Base-by-base conservation (phyloP, 2,888 invertebrate species). In the Dascillus cervinus region DNA sequence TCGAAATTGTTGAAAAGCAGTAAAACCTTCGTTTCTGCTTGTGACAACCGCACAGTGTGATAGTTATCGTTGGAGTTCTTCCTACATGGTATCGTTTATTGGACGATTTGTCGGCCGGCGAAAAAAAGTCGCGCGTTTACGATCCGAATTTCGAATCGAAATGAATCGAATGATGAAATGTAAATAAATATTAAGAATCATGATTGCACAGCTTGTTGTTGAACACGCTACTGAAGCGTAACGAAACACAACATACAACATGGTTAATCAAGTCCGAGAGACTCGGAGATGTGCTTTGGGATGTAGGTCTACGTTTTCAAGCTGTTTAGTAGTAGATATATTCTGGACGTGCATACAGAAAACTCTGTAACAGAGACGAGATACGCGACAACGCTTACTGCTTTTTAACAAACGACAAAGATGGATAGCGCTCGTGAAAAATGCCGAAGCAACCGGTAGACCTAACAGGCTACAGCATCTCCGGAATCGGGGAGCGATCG, bases 251-350 rank as follows among this genome's bases (percentile, higher is more conserved):
- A n/a, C n/a, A n/a, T n/a, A n/a, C n/a, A 37, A 37, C 37, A 37
- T 37, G 25, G 37, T 37, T 37, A 35, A 37, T 37, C 37, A 33
- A n/a, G n/a, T n/a, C n/a, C n/a, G n/a, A n/a, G n/a, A n/a, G n/a
- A n/a, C n/a, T n/a, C n/a, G n/a, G n/a, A n/a, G n/a, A n/a, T n/a
- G n/a, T n/a, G n/a, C n/a, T n/a, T n/a, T n/a, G n/a, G n/a, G 25
- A 25, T 26, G 26, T 17, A 17, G 51, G n/a, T 51, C 44, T 46
- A 56, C 53, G 56, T 56, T 56, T 55, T 56, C 52, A 53, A 49
- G 51, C 53, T 49, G 54, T 50, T 53, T 55, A 55, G 54, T 56
- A n/a, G n/a, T n/a, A 55, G 43, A 44, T 37, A 43, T 42, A 41
- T 45, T 39, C 37, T 38, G 43, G 43, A 48, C 46, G 41, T 41